These are phyloP conservation scores for Shinisaurus crocodilurus DNA, from an alignment of 2,113 vertebrate genomes.

Conservation along the genomic window DNA sequence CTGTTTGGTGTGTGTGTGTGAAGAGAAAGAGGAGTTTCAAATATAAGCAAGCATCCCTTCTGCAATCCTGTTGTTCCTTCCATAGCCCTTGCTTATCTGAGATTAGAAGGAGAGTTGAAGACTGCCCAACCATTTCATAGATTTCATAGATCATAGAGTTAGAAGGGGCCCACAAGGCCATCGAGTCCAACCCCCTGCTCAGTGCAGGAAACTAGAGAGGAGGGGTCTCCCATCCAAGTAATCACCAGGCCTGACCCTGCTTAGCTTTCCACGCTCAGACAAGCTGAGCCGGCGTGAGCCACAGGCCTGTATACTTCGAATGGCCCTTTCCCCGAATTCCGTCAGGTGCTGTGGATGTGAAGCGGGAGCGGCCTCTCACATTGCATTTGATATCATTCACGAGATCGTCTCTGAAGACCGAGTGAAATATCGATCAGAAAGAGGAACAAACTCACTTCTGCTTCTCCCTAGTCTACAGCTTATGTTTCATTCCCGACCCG, in stretches of 20 bases:
- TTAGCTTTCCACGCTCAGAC: too few relatives aligned
- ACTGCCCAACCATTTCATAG: not conserved
- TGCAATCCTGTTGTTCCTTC: slow-evolving; percentile 27
- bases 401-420: slow-evolving; percentile 8
- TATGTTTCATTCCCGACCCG: not conserved
- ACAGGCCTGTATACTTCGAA: too few relatives aligned
- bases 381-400: not conserved
- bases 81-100: slow-evolving; percentile 38
- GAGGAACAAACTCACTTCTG: not conserved
- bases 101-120: not conserved
- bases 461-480: slow-evolving; percentile 15
- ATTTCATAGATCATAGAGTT: too few relatives aligned
- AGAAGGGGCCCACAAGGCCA: too few relatives aligned
- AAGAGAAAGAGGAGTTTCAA: not conserved
- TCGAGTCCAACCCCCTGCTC: too few relatives aligned
- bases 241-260: too few relatives aligned
- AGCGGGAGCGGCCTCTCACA: not conserved
- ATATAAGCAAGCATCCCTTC: not conserved
- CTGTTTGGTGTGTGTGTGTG: not conserved
- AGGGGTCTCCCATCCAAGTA: too few relatives aligned
- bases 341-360: not conserved
- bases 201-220: too few relatives aligned
- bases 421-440: slow-evolving; percentile 25
- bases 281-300: too few relatives aligned
- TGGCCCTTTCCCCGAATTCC: not conserved